Base-by-base conservation (phyloP, 2,797 vertebrate genomes). In the Phoeniculus purpureus region DNA sequence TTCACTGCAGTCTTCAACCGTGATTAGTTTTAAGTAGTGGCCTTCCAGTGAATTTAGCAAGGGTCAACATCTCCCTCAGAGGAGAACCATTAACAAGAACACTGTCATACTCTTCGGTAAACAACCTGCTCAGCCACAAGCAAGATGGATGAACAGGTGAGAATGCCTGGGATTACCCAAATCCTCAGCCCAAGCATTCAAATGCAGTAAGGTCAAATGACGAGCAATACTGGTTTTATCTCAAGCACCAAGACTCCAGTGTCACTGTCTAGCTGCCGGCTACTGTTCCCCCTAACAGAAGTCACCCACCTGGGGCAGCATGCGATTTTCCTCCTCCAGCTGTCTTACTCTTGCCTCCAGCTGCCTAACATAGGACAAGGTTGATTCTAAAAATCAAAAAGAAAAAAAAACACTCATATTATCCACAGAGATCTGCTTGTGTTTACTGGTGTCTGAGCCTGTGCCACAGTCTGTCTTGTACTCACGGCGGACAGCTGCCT, bases 311-410 rank as follows among this genome's bases (percentile, higher is more conserved):
- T 98, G 98, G 97, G 98, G 97, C 95, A 98, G 97, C 97, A 97
- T 95, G 96, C 98, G 98, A 93, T 97, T 98, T 95, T 98, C 98
- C 94, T 98, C 98, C 96, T 98, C 97, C 97, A 98, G 98, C 97
- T 98, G 98, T 97, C 97, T 98, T 95, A 98, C 97, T 98, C 98
- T 98, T 88, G 97, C 97, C 96, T 98, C 98, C 98, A 98, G 98
- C 97, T 98, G 98, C 97, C 97, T 98, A 97, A 98, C 98, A 98
- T 98, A 98, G 97, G 97, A 97, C 97, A 98, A 97, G 95, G 97
- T 98, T 97, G 98, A 96, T 97, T 98, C 98, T 98, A 98, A 97
- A 90, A 98, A 98, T 97, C 94, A 94, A 98, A 97, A 96, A 97
- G 95, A 94, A 96, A 93, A 95, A 96, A 93, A 95, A 91, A 93